Evolutionary conservation across 2,113 vertebrate genomes (phyloP), one percentile per base, ranked within the genome.

Genomic region (Vulpes ferrilata): DNA sequence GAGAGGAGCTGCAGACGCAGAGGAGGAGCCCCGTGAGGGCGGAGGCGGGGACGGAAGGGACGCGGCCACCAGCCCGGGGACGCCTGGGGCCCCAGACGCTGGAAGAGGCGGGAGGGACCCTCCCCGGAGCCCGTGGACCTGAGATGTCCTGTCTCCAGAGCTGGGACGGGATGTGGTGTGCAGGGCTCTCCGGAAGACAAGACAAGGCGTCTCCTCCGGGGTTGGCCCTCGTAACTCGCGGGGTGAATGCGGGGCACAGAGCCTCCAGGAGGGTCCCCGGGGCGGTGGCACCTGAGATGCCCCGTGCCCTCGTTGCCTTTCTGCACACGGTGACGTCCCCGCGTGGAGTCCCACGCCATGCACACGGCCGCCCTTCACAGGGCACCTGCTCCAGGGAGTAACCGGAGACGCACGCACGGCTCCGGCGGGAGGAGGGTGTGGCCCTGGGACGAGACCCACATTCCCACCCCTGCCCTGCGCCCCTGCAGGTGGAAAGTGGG

Each of bases 391-490:
- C 11, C 0, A 11, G 30, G 60, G 60, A 32, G 11, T 3, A 7
- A 25, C 38, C 11, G 3, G 62, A 2, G 3, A 43, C 20, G 35
- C 35, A 43, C 10, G 11, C 71, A 1, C 2, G 11, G 35, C 7
- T 27, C 65, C 4, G 7, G 74, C 43, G 43, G 43, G 43, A 6
- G 43, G 43, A 43, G 0, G 0, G 19, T 6, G 5, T 11, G 5
- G 11, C 12, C 11, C 12, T n/a, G 5, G 12, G 17, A 25, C 11
- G 8, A 11, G 12, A 0, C 53, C 9, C 2, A 11, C 3, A 0
- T 48, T 53, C 35, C 8, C 12, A 1, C 19, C 53, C 57, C 32
- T 17, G 78, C 22, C 48, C 3, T 20, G 23, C 6, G 60, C 15
- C 30, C 30, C 2, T 30, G n/a, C 17, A 23, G 51, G 64, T 4